phyloP scores from a whole-genome alignment of 2,797 vertebrate species.

The Taenioides sp. region DNA sequence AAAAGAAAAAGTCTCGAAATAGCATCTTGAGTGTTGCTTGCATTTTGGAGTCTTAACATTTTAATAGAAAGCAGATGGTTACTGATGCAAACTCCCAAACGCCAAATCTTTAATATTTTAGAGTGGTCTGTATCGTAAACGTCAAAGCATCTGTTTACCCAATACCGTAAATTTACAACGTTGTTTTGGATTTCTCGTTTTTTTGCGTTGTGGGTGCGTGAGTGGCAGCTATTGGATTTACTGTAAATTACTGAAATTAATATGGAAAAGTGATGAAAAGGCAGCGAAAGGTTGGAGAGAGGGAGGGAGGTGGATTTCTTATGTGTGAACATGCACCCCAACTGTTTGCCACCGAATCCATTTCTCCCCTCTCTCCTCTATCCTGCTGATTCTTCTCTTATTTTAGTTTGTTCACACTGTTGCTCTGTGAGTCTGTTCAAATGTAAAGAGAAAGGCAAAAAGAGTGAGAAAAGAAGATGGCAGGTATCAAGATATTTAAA shows the following conservation, averaged over 20 bases:
- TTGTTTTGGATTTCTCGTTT: constrained; percentile 43
- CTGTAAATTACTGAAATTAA: constrained; percentile 84
- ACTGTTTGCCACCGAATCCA: constrained; percentile 69
- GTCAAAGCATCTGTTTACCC: constrained; percentile 81
- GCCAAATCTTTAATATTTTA: constrained; percentile 86
- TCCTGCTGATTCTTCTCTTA: constrained; percentile 70
- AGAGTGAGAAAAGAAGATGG: constrained; percentile 20
- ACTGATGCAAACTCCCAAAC: constrained; percentile 73
- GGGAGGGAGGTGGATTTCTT: constrained; percentile 7
- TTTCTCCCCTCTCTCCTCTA: constrained; percentile 60
- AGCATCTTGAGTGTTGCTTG: constrained; percentile 36
- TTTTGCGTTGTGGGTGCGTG: constrained; percentile 24
- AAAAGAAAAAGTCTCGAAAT: constrained; percentile 51
- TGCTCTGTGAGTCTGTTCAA: constrained; percentile 62
- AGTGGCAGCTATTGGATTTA: constrained; percentile 81
- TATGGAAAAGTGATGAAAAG: constrained; percentile 78
- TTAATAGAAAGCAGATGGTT: constrained; percentile 84
- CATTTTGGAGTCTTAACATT: constrained; percentile 62
- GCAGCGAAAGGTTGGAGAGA: constrained; percentile 26
- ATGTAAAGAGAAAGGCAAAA: constrained; percentile 68
- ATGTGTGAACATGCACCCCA: constrained; percentile 25
- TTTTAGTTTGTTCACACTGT: constrained; percentile 61
- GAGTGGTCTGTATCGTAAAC: constrained; percentile 83
- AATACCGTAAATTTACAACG: constrained; percentile 73
- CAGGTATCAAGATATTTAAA: constrained; percentile 33